Conservation (phyloP, 2,113 vertebrate species). For the Parotia lawesii region DNA sequence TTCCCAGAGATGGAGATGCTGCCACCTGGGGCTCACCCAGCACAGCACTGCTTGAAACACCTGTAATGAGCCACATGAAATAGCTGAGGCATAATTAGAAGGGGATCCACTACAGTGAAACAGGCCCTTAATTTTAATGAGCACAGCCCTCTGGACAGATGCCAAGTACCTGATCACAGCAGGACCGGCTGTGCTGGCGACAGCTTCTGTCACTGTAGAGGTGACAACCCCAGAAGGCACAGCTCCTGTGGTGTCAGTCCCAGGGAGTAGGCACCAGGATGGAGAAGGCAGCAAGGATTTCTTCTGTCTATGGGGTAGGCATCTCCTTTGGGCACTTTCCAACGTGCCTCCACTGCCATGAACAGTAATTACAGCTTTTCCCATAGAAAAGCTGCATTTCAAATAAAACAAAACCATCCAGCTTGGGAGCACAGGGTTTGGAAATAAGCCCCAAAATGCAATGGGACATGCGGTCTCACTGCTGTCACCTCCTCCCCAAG, state of each 20-base stretch:
- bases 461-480: rapidly evolving
- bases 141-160: neutral
- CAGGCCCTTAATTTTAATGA: conserved; percentile 27
- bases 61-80: conserved; percentile 22
- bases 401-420: neutral
- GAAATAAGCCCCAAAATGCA: neutral
- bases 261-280: neutral
- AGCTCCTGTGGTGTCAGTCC: neutral
- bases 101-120: neutral
- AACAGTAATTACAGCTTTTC: neutral
- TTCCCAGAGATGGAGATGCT: neutral
- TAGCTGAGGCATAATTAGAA: conserved; percentile 18
- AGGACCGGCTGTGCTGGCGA: neutral
- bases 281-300: neutral
- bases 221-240: neutral
- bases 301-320: neutral
- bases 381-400: neutral
- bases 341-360: rapidly evolving
- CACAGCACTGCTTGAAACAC: neutral
- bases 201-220: rapidly evolving
- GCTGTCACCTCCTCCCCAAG: neutral
- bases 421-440: neutral
- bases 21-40: neutral
- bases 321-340: neutral
- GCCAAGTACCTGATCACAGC: neutral